Evolutionary conservation across 2,888 invertebrate genomes (phyloP).

Genomic region (Drosophila suboccidentalis): DNA sequence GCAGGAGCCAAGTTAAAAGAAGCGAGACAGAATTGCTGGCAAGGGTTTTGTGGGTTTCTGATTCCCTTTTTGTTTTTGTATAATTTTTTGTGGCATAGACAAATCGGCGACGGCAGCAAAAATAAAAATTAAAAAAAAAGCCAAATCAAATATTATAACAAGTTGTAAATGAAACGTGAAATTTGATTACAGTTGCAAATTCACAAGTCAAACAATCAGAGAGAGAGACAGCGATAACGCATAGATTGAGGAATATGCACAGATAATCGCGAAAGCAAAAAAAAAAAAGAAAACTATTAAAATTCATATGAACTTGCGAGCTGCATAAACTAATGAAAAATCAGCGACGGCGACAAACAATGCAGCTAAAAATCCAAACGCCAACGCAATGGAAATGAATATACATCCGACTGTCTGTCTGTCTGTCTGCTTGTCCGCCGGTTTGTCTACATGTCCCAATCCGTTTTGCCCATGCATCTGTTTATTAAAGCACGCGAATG

Average conservation of each 20-base stretch:
- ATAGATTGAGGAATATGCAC: slow-evolving; percentile 27
- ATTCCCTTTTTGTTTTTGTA: slow-evolving; percentile 17
- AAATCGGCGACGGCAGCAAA: slow-evolving; percentile 63
- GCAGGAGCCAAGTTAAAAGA: slow-evolving; percentile 35
- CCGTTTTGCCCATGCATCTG: slow-evolving; percentile 30
- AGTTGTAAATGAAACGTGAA: slow-evolving; percentile 66
- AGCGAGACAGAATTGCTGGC: slow-evolving; percentile 39
- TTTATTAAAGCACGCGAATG: slow-evolving; percentile 51
- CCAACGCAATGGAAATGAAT: slow-evolving; percentile 60
- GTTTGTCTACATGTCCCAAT: slow-evolving; percentile 27
- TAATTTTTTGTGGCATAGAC: slow-evolving; percentile 64
- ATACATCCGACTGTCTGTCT: slow-evolving; percentile 10
- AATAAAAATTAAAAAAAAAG: slow-evolving; percentile 17
- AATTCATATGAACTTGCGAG: slow-evolving; percentile 49
- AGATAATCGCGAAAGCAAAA: background rate
- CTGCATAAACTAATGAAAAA: slow-evolving; percentile 53
- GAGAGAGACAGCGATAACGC: background rate
- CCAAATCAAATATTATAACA: slow-evolving; percentile 49
- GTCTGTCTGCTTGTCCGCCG: slow-evolving; percentile 11
- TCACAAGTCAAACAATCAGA: slow-evolving; percentile 34
- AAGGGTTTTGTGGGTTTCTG: slow-evolving; percentile 50
- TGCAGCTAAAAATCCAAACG: slow-evolving; percentile 51
- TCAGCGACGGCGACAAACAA: slow-evolving; percentile 31
- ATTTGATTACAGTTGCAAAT: slow-evolving; percentile 68
- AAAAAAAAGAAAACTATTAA: slow-evolving; percentile 12